Evolutionary conservation across 2,113 vertebrate species (phyloP).

Genomic region (Dunckerocampus dactyliophorus): DNA sequence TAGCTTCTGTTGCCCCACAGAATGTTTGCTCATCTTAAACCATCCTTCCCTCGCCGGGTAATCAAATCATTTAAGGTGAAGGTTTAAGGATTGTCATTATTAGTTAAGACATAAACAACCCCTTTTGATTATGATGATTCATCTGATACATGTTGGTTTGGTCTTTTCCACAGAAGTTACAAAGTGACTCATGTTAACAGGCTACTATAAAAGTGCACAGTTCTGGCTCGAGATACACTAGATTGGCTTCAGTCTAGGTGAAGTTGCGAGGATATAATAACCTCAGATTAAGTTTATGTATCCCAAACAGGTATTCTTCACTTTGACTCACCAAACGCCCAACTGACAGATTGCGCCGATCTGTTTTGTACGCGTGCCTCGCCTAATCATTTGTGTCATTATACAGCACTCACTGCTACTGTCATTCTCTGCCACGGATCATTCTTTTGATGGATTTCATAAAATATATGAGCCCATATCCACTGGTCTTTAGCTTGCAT

Average conservation of each 20-base stretch:
- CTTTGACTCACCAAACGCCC: background rate
- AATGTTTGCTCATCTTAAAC: constrained; percentile 29
- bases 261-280: background rate
- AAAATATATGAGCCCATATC: constrained; percentile 31
- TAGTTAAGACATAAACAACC: constrained; percentile 58
- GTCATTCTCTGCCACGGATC: constrained; percentile 22
- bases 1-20: background rate
- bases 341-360: background rate
- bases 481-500: constrained; percentile 34
- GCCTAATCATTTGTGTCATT: constrained; percentile 11
- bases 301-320: constrained; percentile 9
- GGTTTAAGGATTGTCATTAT: constrained; percentile 61
- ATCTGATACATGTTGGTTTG: constrained; percentile 54
- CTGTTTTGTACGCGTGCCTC: background rate
- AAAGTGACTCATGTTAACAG: constrained; percentile 35
- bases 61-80: constrained; percentile 46
- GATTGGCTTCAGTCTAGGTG: constrained; percentile 8
- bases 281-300: background rate
- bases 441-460: constrained; percentile 32
- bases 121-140: constrained; percentile 59
- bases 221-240: background rate
- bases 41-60: constrained; percentile 40
- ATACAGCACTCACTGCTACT: constrained; percentile 3
- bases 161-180: constrained; percentile 36
- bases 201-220: constrained; percentile 9